Evolutionary conservation across 2,797 vertebrate species (phyloP).

Genomic region (Caiman crocodilus): DNA sequence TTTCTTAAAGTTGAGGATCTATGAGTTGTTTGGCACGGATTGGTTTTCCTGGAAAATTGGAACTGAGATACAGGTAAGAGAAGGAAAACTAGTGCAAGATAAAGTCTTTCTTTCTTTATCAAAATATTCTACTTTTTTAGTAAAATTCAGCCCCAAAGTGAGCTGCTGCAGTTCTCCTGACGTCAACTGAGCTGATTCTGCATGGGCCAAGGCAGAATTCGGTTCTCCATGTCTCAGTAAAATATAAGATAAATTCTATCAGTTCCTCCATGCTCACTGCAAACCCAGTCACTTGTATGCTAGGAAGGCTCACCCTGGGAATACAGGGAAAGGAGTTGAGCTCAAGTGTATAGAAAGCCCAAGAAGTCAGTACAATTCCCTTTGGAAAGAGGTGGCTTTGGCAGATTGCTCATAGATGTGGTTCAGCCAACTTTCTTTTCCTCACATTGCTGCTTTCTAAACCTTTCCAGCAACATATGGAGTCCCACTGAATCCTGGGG

Average conservation of each 20-base stretch:
- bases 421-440: not conserved
- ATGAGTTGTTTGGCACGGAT: not conserved
- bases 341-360: accelerated
- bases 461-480: not conserved
- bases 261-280: accelerated
- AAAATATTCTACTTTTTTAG: not conserved
- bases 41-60: slow-evolving; percentile 10
- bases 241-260: not conserved
- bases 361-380: not conserved
- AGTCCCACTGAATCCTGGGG: too few species aligned
- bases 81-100: not conserved
- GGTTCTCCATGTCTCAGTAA: accelerated
- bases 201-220: not conserved
- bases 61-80: not conserved
- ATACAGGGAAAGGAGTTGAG: not conserved
- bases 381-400: not conserved
- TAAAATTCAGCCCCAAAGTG: accelerated
- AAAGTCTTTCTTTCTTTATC: not conserved
- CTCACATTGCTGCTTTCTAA: not conserved
- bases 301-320: accelerated
- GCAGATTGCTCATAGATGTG: not conserved
- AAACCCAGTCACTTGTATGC: accelerated
- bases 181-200: not conserved
- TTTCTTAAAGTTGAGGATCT: not conserved
- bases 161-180: not conserved